Base-by-base conservation (phyloP, 2,797 vertebrate genomes). In the Cichlasoma orientale region DNA sequence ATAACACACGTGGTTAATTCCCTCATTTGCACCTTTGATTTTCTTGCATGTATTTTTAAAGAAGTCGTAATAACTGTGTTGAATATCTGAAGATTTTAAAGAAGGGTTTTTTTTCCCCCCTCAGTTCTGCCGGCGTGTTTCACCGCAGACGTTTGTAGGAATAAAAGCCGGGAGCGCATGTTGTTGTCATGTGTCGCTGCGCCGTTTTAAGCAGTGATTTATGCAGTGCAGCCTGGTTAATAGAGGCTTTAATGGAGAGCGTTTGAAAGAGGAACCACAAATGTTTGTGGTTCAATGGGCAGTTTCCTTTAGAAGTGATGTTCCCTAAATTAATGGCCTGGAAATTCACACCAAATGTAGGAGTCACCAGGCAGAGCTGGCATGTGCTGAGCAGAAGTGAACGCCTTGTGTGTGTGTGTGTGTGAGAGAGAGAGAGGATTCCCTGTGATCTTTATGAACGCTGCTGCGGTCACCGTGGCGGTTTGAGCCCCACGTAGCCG, bases 371-470 rank as follows among this genome's bases (percentile, higher is more conserved):
- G 69, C 79, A 3, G 82, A 72, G 72, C 84, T 53, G 89, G 87
- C 91, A 92, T 91, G 87, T 93, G 93, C 78, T 61, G 82, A 82
- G 33, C 90, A 93, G 89, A 86, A 93, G 90, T 74, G 78, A 58
- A 72, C 41, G 33, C 53, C 8, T 29, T 7, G 72, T 75, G 71
- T 80, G 74, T 57, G 72, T 47, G 79, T 57, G 66, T 36, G 72
- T 72, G 72, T 58, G 63, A 70, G 77, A 56, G 82, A 76, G 73
- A 52, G 77, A 70, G 85, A 78, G 86, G 75, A 74, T 83, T 87
- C 85, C 84, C 89, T 92, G 87, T 91, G 92, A 93, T 93, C 92
- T 93, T 93, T 94, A 89, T 88, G 86, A 92, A 92, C 86, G 66
- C 75, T 87, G 87, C 87, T 87, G 89, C 41, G 87, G 89, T 94